These are phyloP conservation scores for Phalera bucephala DNA, from an alignment of 2,888 invertebrate genomes.

Conservation along the genomic window DNA sequence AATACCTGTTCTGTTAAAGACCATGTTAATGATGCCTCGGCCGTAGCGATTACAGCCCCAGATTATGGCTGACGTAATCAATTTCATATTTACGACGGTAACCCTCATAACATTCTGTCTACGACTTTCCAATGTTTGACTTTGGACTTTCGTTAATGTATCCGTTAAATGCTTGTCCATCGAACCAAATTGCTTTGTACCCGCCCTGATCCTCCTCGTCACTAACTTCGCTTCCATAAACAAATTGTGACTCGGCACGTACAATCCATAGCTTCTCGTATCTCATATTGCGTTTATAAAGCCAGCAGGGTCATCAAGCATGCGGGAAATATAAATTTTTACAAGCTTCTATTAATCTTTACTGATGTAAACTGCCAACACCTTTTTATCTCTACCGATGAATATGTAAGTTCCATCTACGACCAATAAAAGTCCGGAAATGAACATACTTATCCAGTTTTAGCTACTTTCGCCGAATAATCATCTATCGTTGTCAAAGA, in stretches of 20 bases:
- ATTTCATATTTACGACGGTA: constrained; percentile 21
- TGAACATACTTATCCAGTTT: too few relatives aligned
- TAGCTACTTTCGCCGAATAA: too few relatives aligned
- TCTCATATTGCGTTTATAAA: constrained; percentile 6
- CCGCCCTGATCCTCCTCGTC: constrained; percentile 42
- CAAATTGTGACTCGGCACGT: constrained; percentile 47
- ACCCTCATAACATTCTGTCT: constrained; percentile 8
- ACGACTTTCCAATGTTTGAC: constrained; percentile 15
- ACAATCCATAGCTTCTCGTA: constrained; percentile 38
- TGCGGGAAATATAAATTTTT: too few relatives aligned
- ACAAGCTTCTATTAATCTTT: too few relatives aligned
- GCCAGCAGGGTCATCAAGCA: constrained; percentile 6
- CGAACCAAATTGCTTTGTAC: constrained; percentile 43
- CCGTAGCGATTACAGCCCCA: constrained; percentile 3
- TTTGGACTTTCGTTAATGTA: constrained; percentile 33
- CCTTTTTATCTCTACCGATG: too few relatives aligned
- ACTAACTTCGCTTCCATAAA: constrained; percentile 54
- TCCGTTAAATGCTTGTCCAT: constrained; percentile 41
- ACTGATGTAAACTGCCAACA: too few relatives aligned
- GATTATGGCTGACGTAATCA: constrained; percentile 20
- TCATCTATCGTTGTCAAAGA: too few relatives aligned
- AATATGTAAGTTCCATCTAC: too few relatives aligned
- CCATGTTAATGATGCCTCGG: too few relatives aligned
- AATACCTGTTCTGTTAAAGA: too few relatives aligned
- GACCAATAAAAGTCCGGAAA: too few relatives aligned